These are phyloP conservation scores for Glaucopsyche alexis DNA, from an alignment of 2,888 invertebrate genomes.

Conservation along the genomic window DNA sequence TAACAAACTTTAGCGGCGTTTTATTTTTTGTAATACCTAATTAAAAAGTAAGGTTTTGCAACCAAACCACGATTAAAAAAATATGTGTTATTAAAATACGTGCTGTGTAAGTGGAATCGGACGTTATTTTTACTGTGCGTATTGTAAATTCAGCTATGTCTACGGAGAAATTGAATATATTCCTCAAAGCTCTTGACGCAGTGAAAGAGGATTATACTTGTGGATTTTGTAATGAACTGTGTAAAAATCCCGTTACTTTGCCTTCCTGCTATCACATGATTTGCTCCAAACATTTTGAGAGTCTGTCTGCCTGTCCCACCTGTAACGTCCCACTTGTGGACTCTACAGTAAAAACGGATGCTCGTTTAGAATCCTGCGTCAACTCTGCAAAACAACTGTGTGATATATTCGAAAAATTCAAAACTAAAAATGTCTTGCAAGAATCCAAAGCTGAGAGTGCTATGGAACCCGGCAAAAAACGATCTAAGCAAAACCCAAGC, in stretches of 20 bases:
- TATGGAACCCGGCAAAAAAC: constrained; percentile 38
- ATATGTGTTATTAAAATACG: neutral
- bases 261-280: constrained; percentile 68
- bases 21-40: neutral
- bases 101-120: neutral
- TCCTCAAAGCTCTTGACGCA: constrained; percentile 59
- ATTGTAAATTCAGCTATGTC: constrained; percentile 43
- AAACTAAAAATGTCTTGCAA: constrained; percentile 38
- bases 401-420: constrained; percentile 50
- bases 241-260: constrained; percentile 63
- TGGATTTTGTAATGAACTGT: constrained; percentile 58
- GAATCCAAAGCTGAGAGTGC: constrained; percentile 36
- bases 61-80: too few relatives aligned
- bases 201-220: constrained; percentile 62
- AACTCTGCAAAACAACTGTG: constrained; percentile 53
- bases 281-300: constrained; percentile 59
- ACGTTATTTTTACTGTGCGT: neutral
- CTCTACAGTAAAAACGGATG: constrained; percentile 51
- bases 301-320: constrained; percentile 55
- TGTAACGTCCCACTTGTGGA: constrained; percentile 54
- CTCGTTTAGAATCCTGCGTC: constrained; percentile 51
- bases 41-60: too few relatives aligned
- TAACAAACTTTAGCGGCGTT: neutral
- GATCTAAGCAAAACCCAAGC: constrained; percentile 30
- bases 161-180: constrained; percentile 48